Base-by-base conservation (phyloP, 2,113 vertebrate genomes). In the Dipodomys ordii region DNA sequence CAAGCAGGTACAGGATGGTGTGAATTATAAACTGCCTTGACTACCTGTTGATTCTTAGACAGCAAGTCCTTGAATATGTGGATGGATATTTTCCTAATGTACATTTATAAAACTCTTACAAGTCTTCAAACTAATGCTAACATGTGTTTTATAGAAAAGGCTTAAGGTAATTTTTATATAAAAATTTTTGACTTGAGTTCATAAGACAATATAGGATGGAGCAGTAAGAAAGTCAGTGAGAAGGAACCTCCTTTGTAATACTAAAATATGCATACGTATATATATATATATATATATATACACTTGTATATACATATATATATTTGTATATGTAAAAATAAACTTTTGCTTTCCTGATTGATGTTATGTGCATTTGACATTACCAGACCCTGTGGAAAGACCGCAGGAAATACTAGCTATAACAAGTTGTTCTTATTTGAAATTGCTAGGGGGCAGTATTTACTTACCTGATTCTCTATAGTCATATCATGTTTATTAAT, bases 371-470 rank as follows among this genome's bases (percentile, higher is more conserved):
- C 80, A 80, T 65, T 57, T 94, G 53, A 78, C 15, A 77, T 68
- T 92, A 49, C 22, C 67, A 83, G 12, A 57, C 15, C 28, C 6
- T n/a, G 28, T 53, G 69, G 19, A 87, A 90, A 92, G 25, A 67
- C 30, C 11, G 78, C 30, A 25, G 30, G 28, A 95, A 87, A 72
- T 49, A 39, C 10, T 39, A 44, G 49, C 8, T 12, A 0, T 3
- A 46, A 64, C 53, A 57, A 57, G 15, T 49, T 87, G 27, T 97
- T 96, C n/a, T 62, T 16, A n/a, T 2, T 23, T 2, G 16, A 2
- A 79, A 11, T 79, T 81, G 94, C 97, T 97, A 96, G 98, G 85
- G 98, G 98, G 98, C 98, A 96, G 74, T 94, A 13, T 98, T 95
- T 91, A 65, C 97, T 91, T 87, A 96, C 22, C 83, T 84, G 83